phyloP scores from a whole-genome alignment of 2,888 invertebrate species.

The Tupiocoris notatus region DNA sequence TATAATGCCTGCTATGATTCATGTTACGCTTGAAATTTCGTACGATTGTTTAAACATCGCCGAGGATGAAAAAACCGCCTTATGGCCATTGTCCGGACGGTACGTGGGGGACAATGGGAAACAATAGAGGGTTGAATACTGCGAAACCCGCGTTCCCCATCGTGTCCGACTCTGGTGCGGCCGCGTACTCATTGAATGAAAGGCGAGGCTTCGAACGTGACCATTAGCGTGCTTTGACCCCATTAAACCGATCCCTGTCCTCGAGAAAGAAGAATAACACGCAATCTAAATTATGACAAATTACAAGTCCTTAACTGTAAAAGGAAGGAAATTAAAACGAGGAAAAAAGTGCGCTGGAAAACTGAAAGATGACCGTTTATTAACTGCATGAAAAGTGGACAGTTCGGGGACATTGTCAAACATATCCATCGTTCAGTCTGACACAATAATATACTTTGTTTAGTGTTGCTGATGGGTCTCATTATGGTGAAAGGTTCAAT shows the following conservation, averaged over 20 bases:
- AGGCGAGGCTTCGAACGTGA: background rate
- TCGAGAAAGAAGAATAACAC: constrained; percentile 13
- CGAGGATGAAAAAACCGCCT: background rate
- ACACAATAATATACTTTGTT: too few species aligned
- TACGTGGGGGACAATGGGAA: background rate
- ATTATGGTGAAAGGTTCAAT: too few species aligned
- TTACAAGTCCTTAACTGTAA: constrained; percentile 25
- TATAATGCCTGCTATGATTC: background rate
- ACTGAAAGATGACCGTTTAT: constrained; percentile 19
- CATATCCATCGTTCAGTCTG: background rate
- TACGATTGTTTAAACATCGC: background rate
- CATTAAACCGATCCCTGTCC: constrained; percentile 3
- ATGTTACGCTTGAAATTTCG: background rate
- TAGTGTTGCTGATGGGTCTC: too few species aligned
- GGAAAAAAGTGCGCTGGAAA: background rate
- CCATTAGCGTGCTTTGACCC: constrained; percentile 7
- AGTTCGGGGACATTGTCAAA: background rate
- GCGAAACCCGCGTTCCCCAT: background rate
- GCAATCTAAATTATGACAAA: constrained; percentile 27
- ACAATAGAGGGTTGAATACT: background rate
- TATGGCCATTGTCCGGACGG: background rate
- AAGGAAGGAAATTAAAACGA: constrained; percentile 24
- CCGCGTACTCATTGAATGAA: background rate
- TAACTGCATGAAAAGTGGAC: background rate
- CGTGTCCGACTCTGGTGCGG: background rate